Base-by-base conservation (phyloP, 2,113 vertebrate species). In the Embiotoca jacksoni region DNA sequence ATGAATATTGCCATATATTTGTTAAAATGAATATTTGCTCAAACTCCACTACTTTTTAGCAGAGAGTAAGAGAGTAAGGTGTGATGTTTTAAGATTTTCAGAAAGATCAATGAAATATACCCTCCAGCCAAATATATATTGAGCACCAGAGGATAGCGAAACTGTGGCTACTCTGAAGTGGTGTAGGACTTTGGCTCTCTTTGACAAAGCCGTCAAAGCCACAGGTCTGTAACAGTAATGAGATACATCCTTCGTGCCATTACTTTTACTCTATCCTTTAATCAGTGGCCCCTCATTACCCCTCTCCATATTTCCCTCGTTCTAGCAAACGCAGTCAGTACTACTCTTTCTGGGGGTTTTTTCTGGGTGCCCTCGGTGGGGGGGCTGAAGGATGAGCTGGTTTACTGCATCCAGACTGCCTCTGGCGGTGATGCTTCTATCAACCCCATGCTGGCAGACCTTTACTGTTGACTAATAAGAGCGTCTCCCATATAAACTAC, bases 371-470 rank as follows among this genome's bases (percentile, higher is more conserved):
- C 68, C 85, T 72, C 88, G 52, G 82, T 81, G 60, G 86, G 86
- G 79, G 78, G 75, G 16, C n/a, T 16, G 72, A 75, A 79, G 75
- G 71, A 82, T 88, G 84, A 78, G 68, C 77, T 81, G 85, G 81
- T 83, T 84, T 75, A 75, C 60, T 88, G 83, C 72, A 75, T 88
- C 72, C 66, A 81, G 80, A 84, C 72, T 71, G 84, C 89, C 85
- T 86, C 83, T 86, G 91, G 89, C 87, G 41, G 60, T 74, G 84
- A 80, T 63, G 75, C 81, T 63, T 91, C 76, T 84, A 85, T 92
- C 85, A 87, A 46, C 84, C 88, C 75, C 91, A 88, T 86, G 76
- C 88, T 87, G 86, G 84, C 69, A 90, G 89, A 88, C 89, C 90
- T 92, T 84, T 90, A 68, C 85, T 83, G 84, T 83, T 84, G 86